Evolutionary conservation across 2,888 invertebrate species (phyloP).

Genomic region (Drosophila anomalata): DNA sequence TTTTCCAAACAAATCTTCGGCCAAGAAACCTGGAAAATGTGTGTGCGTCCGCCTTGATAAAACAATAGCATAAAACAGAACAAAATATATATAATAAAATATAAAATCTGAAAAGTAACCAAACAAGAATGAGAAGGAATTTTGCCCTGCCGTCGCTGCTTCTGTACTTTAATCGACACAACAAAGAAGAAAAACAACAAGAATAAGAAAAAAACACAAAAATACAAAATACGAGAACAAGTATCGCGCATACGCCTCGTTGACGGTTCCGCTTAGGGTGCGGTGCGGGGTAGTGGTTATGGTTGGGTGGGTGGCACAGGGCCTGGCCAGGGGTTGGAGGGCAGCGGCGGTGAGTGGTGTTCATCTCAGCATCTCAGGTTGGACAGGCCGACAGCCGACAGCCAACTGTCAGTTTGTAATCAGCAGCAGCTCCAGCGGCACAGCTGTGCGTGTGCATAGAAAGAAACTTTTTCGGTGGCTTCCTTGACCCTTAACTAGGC

Average conservation of each 20-base stretch:
- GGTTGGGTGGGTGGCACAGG: neutral
- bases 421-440: conserved; percentile 37
- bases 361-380: conserved; percentile 37
- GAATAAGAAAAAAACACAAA: conserved; percentile 6
- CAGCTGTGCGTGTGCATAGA: conserved; percentile 56
- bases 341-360: conserved; percentile 2
- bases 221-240: conserved; percentile 26
- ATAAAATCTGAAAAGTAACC: conserved; percentile 42
- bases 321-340: neutral
- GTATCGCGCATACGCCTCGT: conserved; percentile 72
- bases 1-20: conserved; percentile 46
- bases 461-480: conserved; percentile 24
- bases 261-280: conserved; percentile 45
- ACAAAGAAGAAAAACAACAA: conserved; percentile 17
- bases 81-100: conserved; percentile 34
- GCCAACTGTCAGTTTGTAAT: conserved; percentile 66
- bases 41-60: conserved; percentile 44
- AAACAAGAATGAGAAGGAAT: conserved; percentile 20
- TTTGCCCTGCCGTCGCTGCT: conserved; percentile 38
- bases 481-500: neutral
- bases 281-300: neutral
- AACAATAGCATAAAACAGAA: conserved; percentile 56
- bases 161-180: conserved; percentile 69
- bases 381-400: conserved; percentile 35
- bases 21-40: conserved; percentile 33